A percentile compares a stretch with the other conserved stretches of the same genome.
phyloP scores from a whole-genome alignment of 2,797 vertebrate species.

The Lithobates sylvaticus region DNA sequence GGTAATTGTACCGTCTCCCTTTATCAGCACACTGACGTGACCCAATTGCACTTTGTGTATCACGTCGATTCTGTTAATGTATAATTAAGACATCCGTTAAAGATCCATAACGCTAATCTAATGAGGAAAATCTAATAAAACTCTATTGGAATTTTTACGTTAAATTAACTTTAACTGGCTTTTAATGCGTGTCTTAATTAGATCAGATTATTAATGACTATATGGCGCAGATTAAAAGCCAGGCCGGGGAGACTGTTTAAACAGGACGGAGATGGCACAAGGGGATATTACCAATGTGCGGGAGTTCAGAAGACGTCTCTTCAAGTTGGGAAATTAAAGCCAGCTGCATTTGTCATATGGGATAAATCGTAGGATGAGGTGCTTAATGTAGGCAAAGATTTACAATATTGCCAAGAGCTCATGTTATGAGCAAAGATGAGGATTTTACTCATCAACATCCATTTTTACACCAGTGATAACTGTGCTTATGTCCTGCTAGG shows the following conservation, averaged over 20 bases:
- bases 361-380: no score
- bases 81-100: slow-evolving; percentile 89
- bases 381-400: no score
- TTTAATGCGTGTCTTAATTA: slow-evolving; percentile 89
- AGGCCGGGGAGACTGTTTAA: slow-evolving; percentile 76
- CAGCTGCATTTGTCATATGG: no score
- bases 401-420: no score
- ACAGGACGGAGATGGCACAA: slow-evolving; percentile 78
- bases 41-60: slow-evolving; percentile 80
- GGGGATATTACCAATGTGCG: background rate
- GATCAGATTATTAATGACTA: slow-evolving; percentile 87
- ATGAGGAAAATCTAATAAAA: slow-evolving; percentile 88
- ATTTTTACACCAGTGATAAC: no score
- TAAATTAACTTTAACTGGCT: slow-evolving; percentile 89
- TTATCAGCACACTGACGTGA: slow-evolving; percentile 74
- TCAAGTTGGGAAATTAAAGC: background rate
- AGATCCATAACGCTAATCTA: slow-evolving; percentile 88
- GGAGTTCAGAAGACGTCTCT: background rate
- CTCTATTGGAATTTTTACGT: slow-evolving; percentile 88
- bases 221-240: slow-evolving; percentile 84
- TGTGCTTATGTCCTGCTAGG: no score
- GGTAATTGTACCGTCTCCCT: no score
- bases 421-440: no score
- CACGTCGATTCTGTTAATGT: slow-evolving; percentile 83
- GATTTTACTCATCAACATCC: no score